phyloP scores from a whole-genome alignment of 2,797 vertebrate genomes.

The Orestias chungarensis region DNA sequence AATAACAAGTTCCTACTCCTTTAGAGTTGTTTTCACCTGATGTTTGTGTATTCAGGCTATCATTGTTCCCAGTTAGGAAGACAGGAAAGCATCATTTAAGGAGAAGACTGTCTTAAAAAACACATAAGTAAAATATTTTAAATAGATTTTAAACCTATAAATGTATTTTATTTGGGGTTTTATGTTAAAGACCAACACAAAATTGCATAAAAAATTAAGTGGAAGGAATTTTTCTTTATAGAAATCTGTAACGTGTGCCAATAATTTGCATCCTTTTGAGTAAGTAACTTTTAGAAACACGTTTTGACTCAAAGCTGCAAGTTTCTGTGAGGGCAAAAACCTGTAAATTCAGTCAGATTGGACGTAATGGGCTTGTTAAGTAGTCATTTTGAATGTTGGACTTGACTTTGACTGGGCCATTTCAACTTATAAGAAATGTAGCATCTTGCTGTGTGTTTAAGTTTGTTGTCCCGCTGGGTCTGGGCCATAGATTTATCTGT shows the following conservation, averaged over 20 bases:
- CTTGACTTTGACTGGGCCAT: not conserved
- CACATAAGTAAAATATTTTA: not conserved
- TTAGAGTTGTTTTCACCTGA: slow-evolving; percentile 57
- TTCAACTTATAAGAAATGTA: not conserved
- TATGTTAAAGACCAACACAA: not conserved
- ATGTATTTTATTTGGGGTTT: not conserved
- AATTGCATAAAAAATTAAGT: not conserved
- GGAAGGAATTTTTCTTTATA: not conserved
- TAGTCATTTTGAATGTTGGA: not conserved
- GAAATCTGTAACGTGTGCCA: not conserved
- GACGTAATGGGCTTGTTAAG: too few relatives aligned
- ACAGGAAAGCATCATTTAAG: slow-evolving; percentile 34
- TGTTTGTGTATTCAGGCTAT: slow-evolving; percentile 33
- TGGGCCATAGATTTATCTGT: not conserved
- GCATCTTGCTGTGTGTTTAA: not conserved
- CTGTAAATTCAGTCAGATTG: not conserved
- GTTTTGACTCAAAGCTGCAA: not conserved
- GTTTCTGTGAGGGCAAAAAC: not conserved
- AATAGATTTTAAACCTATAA: not conserved
- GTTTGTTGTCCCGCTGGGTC: not conserved
- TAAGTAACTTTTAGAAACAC: too few relatives aligned
- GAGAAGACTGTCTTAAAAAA: not conserved
- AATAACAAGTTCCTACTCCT: slow-evolving; percentile 40
- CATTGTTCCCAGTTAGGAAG: slow-evolving; percentile 25
- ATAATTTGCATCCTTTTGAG: not conserved